A percentile compares a stretch with the other conserved stretches of the same genome.
phyloP scores from a whole-genome alignment of 2,113 vertebrate species.

The Anarhynchus alexandrinus region DNA sequence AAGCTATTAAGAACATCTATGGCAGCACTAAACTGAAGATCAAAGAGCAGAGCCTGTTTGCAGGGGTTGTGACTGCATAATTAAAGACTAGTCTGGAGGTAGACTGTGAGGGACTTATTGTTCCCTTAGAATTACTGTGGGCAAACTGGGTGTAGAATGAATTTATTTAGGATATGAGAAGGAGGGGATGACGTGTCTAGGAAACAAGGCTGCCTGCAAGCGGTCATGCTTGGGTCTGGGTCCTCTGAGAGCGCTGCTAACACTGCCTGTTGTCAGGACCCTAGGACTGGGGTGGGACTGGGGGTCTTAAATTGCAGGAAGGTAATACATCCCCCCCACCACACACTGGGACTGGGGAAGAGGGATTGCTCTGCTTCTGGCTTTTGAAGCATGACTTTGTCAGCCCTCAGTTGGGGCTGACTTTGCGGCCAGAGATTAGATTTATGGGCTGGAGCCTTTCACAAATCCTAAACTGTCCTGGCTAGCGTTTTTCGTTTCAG shows the following conservation, averaged over 20 bases:
- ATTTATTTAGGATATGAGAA: neutral
- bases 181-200: neutral
- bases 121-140: neutral
- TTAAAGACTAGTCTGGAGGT: neutral
- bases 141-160: neutral
- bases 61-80: neutral
- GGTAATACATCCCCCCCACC: neutral
- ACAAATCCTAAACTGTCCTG: neutral
- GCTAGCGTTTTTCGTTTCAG: neutral
- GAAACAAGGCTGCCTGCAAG: neutral
- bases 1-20: neutral
- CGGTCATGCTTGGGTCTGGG: neutral
- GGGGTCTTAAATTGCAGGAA: neutral
- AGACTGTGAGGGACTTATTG: neutral
- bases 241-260: neutral
- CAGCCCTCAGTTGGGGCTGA: neutral
- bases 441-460: neutral
- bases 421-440: neutral
- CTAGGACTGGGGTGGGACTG: neutral
- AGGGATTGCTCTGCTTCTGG: neutral
- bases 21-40: neutral
- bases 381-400: neutral
- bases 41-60: neutral
- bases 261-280: accelerated
- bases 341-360: neutral